Evolutionary conservation across 2,888 invertebrate genomes (phyloP).

Genomic region (Himalopsyche kuldschensis): DNA sequence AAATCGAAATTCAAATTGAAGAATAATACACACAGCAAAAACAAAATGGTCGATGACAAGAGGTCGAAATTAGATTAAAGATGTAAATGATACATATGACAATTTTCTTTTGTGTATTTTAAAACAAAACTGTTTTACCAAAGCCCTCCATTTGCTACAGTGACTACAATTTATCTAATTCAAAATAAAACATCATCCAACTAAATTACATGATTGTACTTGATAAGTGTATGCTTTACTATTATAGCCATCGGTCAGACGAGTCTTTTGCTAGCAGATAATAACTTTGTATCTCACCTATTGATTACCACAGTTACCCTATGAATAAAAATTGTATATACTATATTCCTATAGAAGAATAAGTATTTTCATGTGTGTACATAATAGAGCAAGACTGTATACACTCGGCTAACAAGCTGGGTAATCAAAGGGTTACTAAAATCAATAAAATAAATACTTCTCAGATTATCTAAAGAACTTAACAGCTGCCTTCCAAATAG

Average conservation of each 20-base stretch:
- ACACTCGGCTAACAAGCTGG: too few species aligned
- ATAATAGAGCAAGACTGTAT: too few species aligned
- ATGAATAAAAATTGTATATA: too few species aligned
- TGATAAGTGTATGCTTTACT: neutral
- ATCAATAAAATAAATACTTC: neutral
- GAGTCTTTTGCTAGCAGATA: neutral
- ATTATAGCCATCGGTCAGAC: neutral
- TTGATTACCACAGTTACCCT: too few species aligned
- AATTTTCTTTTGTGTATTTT: slow-evolving; percentile 40
- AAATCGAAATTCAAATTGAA: neutral
- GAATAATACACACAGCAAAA: neutral
- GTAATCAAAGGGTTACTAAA: too few species aligned
- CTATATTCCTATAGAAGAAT: too few species aligned
- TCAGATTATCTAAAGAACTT: neutral
- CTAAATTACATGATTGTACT: neutral
- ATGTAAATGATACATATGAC: neutral
- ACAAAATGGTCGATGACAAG: neutral
- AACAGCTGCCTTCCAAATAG: neutral
- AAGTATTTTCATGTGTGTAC: too few species aligned
- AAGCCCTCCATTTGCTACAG: neutral
- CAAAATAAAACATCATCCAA: neutral
- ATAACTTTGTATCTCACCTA: neutral
- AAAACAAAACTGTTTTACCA: neutral
- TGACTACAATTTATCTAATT: neutral
- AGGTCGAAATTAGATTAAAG: slow-evolving; percentile 30